A percentile compares a stretch with the other conserved stretches of the same genome.
phyloP scores from a whole-genome alignment of 2,113 vertebrate species.

The Rhagologus leucostigma region DNA sequence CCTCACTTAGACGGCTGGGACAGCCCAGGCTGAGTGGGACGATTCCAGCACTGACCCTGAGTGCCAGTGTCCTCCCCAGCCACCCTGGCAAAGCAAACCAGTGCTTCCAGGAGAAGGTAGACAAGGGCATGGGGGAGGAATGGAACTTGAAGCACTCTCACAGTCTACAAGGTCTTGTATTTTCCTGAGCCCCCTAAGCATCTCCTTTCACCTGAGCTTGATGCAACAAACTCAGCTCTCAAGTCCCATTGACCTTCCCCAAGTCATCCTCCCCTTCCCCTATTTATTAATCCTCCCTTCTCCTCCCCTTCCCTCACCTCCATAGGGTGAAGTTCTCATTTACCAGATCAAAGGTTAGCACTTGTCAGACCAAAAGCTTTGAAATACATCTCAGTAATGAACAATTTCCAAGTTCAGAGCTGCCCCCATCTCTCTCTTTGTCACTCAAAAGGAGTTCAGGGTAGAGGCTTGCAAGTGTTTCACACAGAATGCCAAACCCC shows the following conservation, averaged over 20 bases:
- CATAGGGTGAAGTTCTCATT: neutral
- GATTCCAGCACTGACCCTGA: neutral
- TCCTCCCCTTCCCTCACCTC: neutral
- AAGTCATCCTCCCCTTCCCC: neutral
- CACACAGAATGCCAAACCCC: neutral
- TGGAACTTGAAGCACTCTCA: neutral
- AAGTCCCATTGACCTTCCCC: neutral
- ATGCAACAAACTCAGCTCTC: neutral
- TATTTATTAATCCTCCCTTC: neutral
- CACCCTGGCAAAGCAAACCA: neutral
- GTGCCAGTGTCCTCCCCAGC: too few species aligned
- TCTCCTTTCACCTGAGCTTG: neutral
- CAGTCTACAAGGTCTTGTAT: neutral
- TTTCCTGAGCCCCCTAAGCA: neutral
- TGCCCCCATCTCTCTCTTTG: neutral
- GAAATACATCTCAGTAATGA: neutral
- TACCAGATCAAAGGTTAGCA: conserved; percentile 10
- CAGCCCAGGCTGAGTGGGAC: neutral
- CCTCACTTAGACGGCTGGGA: neutral
- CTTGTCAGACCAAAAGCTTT: neutral
- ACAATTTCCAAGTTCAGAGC: neutral
- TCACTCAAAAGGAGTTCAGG: neutral
- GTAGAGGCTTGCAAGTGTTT: neutral
- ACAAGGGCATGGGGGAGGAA: neutral
- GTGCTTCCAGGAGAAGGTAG: neutral